Base-by-base conservation (phyloP, 2,888 invertebrate species). In the Argyresthia albistria region DNA sequence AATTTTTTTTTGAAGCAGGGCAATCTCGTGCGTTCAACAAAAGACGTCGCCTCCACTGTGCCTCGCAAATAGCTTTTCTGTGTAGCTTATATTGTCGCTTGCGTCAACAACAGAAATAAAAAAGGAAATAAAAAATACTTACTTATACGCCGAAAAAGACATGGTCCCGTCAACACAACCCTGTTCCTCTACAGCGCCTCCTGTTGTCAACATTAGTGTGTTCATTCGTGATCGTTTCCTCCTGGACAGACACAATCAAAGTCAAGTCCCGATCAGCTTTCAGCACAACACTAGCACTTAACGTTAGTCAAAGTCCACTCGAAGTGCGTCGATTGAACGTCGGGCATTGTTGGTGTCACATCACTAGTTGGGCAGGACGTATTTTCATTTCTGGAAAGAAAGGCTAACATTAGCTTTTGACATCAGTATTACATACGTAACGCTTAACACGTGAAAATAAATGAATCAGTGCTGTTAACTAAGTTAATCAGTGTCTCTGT, bases 101-200 rank as follows among this genome's bases (percentile, higher is more conserved):
- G n/a, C n/a, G n/a, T n/a, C n/a, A 25, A 25, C 25, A 25, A 25
- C 6, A 25, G 25, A 25, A 25, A 6, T 25, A 25, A 25, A 25
- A 25, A 25, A 25, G 4, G 8, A 48, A 37, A 36, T 6, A 36
- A 35, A 9, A 35, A 1, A 15, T 48, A 83, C 86, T 83, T 55
- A 87, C 87, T 83, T 87, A 57, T 87, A 87, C 55, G 83, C 76
- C 57, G 86, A 76, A 64, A 83, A 87, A 60, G 87, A 80, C 87
- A 87, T 87, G 61, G 77, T 84, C 62, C 67, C 74, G 62, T 86
- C 84, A 59, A 79, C 74, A 65, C 80, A 81, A 64, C 78, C 66
- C 67, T 84, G 87, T 59, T 87, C 87, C 59, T 86, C 84, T 60
- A 78, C 74, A 55, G 71, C 65, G 60, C 82, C 81, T 57, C 71